Evolutionary conservation across 1,140 invertebrate species (phyloP).

Genomic region (Mylabris phalerata): DNA sequence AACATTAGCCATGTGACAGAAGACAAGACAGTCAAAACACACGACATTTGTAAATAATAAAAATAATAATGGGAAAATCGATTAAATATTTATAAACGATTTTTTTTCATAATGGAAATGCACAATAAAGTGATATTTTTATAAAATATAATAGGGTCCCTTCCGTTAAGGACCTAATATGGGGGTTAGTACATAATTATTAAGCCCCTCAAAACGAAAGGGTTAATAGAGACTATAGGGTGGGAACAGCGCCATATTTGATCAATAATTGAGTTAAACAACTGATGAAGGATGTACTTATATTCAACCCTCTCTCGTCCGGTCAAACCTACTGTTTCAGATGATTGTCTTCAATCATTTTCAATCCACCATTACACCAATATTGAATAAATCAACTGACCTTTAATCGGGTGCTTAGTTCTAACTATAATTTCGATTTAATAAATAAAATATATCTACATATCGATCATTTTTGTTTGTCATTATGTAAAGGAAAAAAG

Average conservation of each 20-base stretch:
- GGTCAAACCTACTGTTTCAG: conserved; percentile 17
- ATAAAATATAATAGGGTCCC: conserved; percentile 38
- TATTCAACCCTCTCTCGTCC: conserved; percentile 29
- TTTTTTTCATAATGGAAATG: conserved; percentile 28
- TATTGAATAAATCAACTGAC: background rate
- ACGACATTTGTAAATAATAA: background rate
- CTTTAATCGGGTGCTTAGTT: no score
- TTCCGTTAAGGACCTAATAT: conserved; percentile 39
- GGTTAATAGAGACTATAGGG: conserved; percentile 40
- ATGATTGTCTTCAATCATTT: conserved; percentile 26
- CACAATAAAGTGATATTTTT: conserved; percentile 38
- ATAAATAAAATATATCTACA: no score
- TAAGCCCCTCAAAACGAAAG: conserved; percentile 40
- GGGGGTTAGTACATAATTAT: conserved; percentile 42
- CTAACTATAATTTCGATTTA: no score
- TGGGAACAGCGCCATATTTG: conserved; percentile 43
- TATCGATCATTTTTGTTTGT: no score
- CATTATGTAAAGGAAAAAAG: no score
- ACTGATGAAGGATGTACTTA: conserved; percentile 40
- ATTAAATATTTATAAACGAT: conserved; percentile 28
- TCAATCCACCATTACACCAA: conserved; percentile 4
- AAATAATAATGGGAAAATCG: conserved; percentile 26
- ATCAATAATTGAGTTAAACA: conserved; percentile 45
- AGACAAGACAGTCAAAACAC: conserved; percentile 14
- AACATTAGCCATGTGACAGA: conserved; percentile 17